These are phyloP conservation scores for Dynastes grantii DNA, from an alignment of 2,888 invertebrate species.

Conservation along the genomic window DNA sequence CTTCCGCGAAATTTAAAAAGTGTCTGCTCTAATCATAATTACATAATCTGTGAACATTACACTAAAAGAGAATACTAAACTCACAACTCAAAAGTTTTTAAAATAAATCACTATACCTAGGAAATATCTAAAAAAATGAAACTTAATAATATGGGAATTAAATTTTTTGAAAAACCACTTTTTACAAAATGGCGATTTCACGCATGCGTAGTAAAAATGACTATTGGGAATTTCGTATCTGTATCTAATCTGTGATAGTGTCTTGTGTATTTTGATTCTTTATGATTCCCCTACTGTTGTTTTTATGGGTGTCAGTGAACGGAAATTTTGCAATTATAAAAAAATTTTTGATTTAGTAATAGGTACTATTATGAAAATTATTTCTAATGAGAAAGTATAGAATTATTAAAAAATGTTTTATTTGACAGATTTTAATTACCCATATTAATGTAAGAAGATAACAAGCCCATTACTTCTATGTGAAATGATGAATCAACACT, in stretches of 20 bases:
- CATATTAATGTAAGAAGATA: neutral
- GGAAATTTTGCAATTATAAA: slow-evolving; percentile 42
- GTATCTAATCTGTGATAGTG: neutral
- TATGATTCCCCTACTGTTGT: slow-evolving; percentile 58
- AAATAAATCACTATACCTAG: too few species aligned
- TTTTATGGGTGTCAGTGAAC: slow-evolving; percentile 62
- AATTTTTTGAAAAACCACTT: too few species aligned
- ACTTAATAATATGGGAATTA: too few species aligned
- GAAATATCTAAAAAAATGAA: too few species aligned
- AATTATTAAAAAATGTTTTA: neutral
- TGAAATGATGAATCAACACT: slow-evolving; percentile 35
- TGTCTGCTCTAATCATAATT: too few species aligned
- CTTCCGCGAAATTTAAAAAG: too few species aligned
- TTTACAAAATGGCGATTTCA: too few species aligned
- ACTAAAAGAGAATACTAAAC: too few species aligned
- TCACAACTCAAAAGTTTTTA: too few species aligned
- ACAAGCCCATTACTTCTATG: neutral
- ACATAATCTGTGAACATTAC: too few species aligned
- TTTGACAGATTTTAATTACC: slow-evolving; percentile 5
- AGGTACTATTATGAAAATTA: slow-evolving; percentile 18
- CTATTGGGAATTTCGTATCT: too few species aligned
- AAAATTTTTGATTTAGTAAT: slow-evolving; percentile 19
- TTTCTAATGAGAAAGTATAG: slow-evolving; percentile 4
- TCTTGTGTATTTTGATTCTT: neutral
- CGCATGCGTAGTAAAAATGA: too few species aligned